These are phyloP conservation scores for Forficula auricularia DNA, from an alignment of 1,140 invertebrate genomes.

Conservation along the genomic window DNA sequence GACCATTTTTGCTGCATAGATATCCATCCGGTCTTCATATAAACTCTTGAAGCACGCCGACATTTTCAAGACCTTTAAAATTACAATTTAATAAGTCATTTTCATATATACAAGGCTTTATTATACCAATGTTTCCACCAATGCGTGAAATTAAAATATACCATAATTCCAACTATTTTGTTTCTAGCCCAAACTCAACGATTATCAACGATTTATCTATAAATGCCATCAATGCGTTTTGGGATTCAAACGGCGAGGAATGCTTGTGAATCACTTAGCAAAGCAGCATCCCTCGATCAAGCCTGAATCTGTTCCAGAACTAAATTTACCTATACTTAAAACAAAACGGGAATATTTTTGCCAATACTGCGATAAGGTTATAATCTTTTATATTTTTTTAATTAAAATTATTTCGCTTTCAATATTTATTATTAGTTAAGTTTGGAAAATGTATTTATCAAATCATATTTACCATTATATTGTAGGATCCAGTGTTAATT, in stretches of 20 bases:
- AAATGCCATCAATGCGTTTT: slow-evolving; percentile 64
- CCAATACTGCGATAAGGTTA: slow-evolving; percentile 65
- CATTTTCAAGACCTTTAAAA: too few species aligned
- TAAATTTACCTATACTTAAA: slow-evolving; percentile 63
- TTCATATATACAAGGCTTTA: too few species aligned
- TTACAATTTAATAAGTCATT: too few species aligned
- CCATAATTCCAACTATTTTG: too few species aligned
- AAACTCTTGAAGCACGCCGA: too few species aligned
- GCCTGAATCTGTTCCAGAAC: slow-evolving; percentile 56
- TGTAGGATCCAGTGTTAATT: too few species aligned
- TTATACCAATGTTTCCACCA: too few species aligned
- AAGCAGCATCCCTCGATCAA: slow-evolving; percentile 63
- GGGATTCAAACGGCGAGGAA: slow-evolving; percentile 67
- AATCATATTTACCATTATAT: too few species aligned
- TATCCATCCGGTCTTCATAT: too few species aligned
- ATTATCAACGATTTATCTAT: slow-evolving; percentile 62
- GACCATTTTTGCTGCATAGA: too few species aligned
- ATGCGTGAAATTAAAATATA: too few species aligned
- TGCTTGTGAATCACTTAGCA: slow-evolving; percentile 73
- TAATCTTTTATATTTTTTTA: background rate
- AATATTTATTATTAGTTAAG: background rate
- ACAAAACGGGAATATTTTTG: slow-evolving; percentile 69
- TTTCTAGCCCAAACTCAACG: slow-evolving; percentile 39
- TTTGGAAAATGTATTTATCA: background rate
- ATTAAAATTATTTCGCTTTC: background rate